Base-by-base conservation (phyloP, 2,888 invertebrate genomes). In the Galerucella pusilla region DNA sequence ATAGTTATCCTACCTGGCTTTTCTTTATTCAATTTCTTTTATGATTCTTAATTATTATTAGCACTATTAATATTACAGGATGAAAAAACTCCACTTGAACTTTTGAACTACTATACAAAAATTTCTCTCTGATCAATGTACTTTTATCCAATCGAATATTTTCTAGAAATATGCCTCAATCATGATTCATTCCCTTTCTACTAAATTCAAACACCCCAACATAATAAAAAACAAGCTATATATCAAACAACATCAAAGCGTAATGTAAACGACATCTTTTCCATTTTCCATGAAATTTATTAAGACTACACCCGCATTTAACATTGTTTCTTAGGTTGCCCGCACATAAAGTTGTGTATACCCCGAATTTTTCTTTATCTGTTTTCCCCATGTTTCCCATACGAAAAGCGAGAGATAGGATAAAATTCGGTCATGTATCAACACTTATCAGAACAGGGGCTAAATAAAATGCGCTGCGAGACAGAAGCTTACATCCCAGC, bases 361-460 rank as follows among this genome's bases (percentile, higher is more conserved):
- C 72, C 61, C 35, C 59, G 72, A 72, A 66, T 73, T 73, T 75
- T 74, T 71, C 52, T 74, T 78, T 78, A 78, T 78, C 78, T 75
- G 65, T 67, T 73, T 59, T 60, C 49, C 45, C 57, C 49, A 64
- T 64, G 64, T 71, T 54, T 61, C 71, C 67, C 60, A 67, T 54
- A 60, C 65, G n/a, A 25, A 59, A 66, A 46, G 46, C 45, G 45
- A n/a, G 61, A 70, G 76, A 73, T 73, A 52, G 78, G 75, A 78
- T 77, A 74, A 78, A 54, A 75, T 70, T 75, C 72, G 75, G 78
- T 80, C 79, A 82, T 84, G 82, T 81, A 84, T 84, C 83, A 84
- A 82, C 83, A 84, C 82, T 84, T 84, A 84, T 83, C 83, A 80
- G 42, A 63, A 59, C 72, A 66, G 75, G 73, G 80, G 81, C 80